These are phyloP conservation scores for Coreoperca whiteheadi DNA, from an alignment of 2,113 vertebrate genomes.

Conservation along the genomic window DNA sequence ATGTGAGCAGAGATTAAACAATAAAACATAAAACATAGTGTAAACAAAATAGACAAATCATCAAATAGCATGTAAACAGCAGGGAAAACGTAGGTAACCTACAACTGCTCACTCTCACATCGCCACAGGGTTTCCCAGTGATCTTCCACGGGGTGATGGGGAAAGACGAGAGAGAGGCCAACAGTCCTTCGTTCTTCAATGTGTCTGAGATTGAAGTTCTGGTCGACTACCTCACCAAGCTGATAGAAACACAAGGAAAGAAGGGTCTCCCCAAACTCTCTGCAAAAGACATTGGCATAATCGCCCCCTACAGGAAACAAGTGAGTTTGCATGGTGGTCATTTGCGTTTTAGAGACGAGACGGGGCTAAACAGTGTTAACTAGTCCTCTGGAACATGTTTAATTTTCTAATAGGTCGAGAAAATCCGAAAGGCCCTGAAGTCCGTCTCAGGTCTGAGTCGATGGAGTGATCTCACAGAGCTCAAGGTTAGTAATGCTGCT, in stretches of 20 bases:
- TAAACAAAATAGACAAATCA: neutral
- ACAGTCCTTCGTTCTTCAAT: constrained; percentile 96
- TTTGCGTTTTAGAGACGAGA: neutral
- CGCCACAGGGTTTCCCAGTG: constrained; percentile 89
- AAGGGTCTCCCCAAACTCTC: constrained; percentile 83
- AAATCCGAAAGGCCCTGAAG: constrained; percentile 89
- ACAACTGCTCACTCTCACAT: neutral
- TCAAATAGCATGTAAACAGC: neutral
- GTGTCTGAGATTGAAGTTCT: constrained; percentile 88
- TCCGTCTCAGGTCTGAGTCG: constrained; percentile 67
- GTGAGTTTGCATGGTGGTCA: constrained; percentile 69
- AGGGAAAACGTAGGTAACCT: neutral
- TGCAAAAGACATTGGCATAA: constrained; percentile 89
- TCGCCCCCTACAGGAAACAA: constrained; percentile 96
- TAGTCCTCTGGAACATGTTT: neutral
- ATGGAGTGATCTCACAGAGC: constrained; percentile 85
- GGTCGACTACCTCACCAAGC: constrained; percentile 86
- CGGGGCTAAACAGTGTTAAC: neutral
- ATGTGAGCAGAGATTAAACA: neutral
- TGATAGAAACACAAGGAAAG: constrained; percentile 85
- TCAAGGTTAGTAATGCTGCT: constrained; percentile 86
- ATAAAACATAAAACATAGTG: neutral
- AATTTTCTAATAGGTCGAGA: constrained; percentile 87
- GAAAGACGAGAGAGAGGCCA: constrained; percentile 89
- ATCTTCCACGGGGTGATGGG: constrained; percentile 94